Conservation (phyloP, 2,797 vertebrate species). For the Lagorchestes hirsutus region DNA sequence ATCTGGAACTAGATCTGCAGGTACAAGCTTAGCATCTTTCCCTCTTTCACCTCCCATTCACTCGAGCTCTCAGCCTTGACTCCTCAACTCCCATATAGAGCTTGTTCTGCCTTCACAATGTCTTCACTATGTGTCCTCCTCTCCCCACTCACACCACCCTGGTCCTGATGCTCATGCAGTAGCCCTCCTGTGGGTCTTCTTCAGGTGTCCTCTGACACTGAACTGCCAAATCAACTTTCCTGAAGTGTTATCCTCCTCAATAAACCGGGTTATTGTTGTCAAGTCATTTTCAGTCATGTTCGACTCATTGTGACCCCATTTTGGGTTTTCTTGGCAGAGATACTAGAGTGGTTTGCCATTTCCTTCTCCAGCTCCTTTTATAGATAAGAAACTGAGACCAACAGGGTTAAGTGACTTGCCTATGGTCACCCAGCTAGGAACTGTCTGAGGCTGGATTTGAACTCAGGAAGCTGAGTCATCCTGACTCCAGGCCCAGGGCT, state of each 20-base stretch:
- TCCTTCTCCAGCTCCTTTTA: background rate
- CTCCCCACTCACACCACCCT: background rate
- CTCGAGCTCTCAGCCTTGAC: background rate
- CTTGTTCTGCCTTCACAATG: no score
- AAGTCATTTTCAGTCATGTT: background rate
- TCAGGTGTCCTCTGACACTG: background rate
- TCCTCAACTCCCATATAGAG: no score
- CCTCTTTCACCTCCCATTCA: background rate
- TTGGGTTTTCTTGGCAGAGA: background rate
- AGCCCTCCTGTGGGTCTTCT: background rate
- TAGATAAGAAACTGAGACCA: background rate
- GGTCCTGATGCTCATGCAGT: no score
- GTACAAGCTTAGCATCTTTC: background rate
- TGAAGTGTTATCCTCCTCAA: background rate
- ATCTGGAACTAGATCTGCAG: background rate
- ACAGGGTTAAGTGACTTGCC: background rate
- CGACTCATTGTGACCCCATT: background rate
- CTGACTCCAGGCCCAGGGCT: background rate
- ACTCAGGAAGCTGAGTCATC: background rate
- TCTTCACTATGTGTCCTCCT: no score
- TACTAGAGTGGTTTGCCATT: background rate
- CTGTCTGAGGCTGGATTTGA: background rate
- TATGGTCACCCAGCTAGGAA: background rate
- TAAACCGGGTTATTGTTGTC: no score
- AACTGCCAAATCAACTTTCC: background rate